Evolutionary conservation across 2,888 invertebrate genomes (phyloP).

Genomic region (Aelia acuminata): DNA sequence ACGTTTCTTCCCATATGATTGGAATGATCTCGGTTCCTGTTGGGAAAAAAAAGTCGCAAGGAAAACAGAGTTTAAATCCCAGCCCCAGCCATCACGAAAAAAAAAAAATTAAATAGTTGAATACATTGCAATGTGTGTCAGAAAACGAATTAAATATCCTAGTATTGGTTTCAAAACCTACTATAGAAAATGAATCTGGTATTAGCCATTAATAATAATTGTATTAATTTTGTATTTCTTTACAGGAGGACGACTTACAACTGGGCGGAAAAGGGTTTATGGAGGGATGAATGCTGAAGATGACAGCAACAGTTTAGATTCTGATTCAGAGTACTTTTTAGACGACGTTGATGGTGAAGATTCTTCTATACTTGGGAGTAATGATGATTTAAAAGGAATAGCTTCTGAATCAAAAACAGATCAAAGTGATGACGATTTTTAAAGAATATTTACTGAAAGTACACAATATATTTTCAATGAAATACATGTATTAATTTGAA

Average conservation of each 20-base stretch:
- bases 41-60: too few species aligned
- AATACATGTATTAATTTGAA: too few species aligned
- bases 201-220: neutral
- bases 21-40: too few species aligned
- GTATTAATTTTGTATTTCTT: neutral
- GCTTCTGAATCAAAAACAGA: slow-evolving; percentile 64
- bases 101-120: too few species aligned
- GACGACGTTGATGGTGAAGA: slow-evolving; percentile 66
- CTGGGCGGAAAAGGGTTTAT: slow-evolving; percentile 66
- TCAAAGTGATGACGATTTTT: slow-evolving; percentile 67
- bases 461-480: too few species aligned
- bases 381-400: slow-evolving; percentile 65
- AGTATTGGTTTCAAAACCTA: too few species aligned
- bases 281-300: slow-evolving; percentile 66
- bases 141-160: too few species aligned
- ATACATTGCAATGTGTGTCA: too few species aligned
- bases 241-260: slow-evolving; percentile 62
- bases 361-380: slow-evolving; percentile 63
- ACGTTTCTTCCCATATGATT: too few species aligned
- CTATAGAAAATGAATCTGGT: too few species aligned
- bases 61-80: too few species aligned
- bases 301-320: slow-evolving; percentile 66
- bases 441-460: slow-evolving; percentile 44
- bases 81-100: too few species aligned
- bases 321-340: slow-evolving; percentile 66